These are phyloP conservation scores for Dromococcyx pavoninus DNA, from an alignment of 2,797 vertebrate genomes.

Conservation along the genomic window DNA sequence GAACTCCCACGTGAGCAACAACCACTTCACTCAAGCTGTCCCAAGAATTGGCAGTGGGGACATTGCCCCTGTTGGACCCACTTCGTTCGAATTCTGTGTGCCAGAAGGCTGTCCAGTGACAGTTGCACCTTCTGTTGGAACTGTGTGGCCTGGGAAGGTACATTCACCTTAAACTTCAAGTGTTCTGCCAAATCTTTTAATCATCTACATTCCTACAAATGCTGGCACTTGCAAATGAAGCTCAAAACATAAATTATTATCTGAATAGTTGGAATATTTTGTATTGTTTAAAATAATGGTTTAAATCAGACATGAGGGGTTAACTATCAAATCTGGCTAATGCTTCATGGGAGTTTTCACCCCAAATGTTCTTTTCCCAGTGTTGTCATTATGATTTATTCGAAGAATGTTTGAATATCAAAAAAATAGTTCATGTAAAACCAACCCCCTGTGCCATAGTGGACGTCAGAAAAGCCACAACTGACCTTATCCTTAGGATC, in stretches of 20 bases:
- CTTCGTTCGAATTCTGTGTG: conserved; percentile 82
- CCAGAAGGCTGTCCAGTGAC: conserved; percentile 80
- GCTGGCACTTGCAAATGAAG: not conserved
- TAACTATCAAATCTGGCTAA: not conserved
- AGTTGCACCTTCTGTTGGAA: conserved; percentile 82
- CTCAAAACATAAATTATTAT: not conserved
- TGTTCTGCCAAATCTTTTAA: not conserved
- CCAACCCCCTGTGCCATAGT: not conserved
- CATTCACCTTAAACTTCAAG: not conserved
- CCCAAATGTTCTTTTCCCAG: not conserved
- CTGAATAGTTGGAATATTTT: not conserved
- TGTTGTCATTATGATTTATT: not conserved
- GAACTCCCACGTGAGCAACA: conserved; percentile 70
- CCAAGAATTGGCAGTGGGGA: conserved; percentile 55
- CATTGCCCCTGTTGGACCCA: conserved; percentile 67
- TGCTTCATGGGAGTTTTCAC: not conserved
- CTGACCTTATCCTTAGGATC: not conserved
- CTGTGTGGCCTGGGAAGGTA: conserved; percentile 89
- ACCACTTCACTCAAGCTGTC: conserved; percentile 54
- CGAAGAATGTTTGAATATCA: not conserved
- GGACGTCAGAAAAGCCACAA: not conserved
- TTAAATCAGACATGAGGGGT: not conserved
- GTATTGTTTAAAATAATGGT: not conserved
- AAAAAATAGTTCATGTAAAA: not conserved
- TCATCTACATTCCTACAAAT: not conserved